Conservation (phyloP, 2,113 vertebrate genomes). For the Sinocyclocheilus anophthalmus region DNA sequence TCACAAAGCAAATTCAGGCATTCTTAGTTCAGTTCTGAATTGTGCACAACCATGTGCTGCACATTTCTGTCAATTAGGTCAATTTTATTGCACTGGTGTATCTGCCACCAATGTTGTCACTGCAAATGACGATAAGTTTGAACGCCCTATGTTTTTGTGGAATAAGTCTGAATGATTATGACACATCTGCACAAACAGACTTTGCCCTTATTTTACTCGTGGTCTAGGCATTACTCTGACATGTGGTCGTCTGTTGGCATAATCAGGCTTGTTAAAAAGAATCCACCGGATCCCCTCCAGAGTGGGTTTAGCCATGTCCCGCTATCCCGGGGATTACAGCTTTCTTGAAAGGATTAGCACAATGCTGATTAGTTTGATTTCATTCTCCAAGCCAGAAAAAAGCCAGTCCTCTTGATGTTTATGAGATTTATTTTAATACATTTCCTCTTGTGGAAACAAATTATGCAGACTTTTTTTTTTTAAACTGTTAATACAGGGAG, state of each 20-base stretch:
- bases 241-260: slow-evolving; percentile 4
- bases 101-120: neutral
- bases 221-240: slow-evolving; percentile 15
- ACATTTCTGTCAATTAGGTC: neutral
- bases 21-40: neutral
- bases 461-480: slow-evolving; percentile 46
- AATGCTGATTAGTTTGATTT: slow-evolving; percentile 57
- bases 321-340: slow-evolving; percentile 48
- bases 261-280: slow-evolving; percentile 41
- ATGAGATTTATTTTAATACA: slow-evolving; percentile 58
- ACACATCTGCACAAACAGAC: slow-evolving; percentile 23
- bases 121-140: neutral
- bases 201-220: neutral
- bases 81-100: neutral
- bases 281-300: slow-evolving; percentile 38
- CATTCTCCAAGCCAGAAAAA: slow-evolving; percentile 42
- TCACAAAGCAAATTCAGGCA: neutral
- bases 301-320: slow-evolving; percentile 37
- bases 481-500: slow-evolving; percentile 25
- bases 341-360: slow-evolving; percentile 56
- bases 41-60: neutral
- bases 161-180: slow-evolving; percentile 22
- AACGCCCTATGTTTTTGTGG: neutral
- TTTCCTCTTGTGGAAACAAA: slow-evolving; percentile 57
- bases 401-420: slow-evolving; percentile 51